Conservation (phyloP, 2,113 vertebrate genomes). For the Gila orcuttii region DNA sequence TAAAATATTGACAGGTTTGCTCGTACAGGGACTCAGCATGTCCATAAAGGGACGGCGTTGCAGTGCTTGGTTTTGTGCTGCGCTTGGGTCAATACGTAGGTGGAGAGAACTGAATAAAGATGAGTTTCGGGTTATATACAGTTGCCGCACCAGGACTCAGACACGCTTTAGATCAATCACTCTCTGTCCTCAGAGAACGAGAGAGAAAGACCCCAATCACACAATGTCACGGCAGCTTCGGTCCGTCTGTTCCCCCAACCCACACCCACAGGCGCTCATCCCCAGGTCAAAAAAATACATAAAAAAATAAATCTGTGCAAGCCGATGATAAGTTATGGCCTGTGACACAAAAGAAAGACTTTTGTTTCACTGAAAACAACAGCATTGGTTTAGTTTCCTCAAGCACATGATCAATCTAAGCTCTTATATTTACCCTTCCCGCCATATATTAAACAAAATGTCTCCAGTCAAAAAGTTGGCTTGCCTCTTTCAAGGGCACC, state of each 20-base stretch:
- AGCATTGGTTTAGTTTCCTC: neutral
- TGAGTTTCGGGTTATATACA: constrained; percentile 59
- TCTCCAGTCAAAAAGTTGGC: constrained; percentile 35
- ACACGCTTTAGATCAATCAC: constrained; percentile 55
- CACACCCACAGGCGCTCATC: neutral
- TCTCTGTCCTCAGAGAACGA: constrained; percentile 35
- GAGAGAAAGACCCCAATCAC: constrained; percentile 17
- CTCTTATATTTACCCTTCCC: neutral
- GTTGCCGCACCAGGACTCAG: constrained; percentile 51
- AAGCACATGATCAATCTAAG: constrained; percentile 11
- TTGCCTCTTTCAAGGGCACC: constrained; percentile 54
- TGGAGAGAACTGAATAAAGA: constrained; percentile 50
- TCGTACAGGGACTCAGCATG: constrained; percentile 14
- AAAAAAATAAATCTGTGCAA: neutral
- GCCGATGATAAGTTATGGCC: constrained; percentile 29
- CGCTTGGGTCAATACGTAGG: constrained; percentile 40
- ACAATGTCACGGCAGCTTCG: constrained; percentile 5
- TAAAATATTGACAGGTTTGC: constrained; percentile 37
- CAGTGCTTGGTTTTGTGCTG: constrained; percentile 36
- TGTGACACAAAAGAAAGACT: neutral
- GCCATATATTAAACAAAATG: constrained; percentile 18
- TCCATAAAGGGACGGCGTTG: constrained; percentile 28
- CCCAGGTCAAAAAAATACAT: neutral
- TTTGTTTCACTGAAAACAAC: constrained; percentile 33
- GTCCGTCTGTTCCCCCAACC: neutral